These are phyloP conservation scores for Epicampocera succincta DNA, from an alignment of 2,888 invertebrate genomes.

Conservation along the genomic window DNA sequence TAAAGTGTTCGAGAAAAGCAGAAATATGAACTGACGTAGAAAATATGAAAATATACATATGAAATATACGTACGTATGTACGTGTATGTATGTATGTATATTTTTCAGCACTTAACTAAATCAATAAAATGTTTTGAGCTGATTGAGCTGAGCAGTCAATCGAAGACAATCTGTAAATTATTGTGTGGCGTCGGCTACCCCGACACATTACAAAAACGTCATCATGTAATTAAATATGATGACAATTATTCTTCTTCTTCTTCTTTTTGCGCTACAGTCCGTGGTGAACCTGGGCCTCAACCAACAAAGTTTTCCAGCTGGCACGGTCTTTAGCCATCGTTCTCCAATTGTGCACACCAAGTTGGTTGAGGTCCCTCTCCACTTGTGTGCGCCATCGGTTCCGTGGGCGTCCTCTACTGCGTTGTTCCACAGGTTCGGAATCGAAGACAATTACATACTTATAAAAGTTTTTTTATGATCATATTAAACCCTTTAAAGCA, in stretches of 20 bases:
- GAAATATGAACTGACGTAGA: background rate
- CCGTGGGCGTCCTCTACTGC: too few relatives aligned
- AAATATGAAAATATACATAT: slow-evolving; percentile 14
- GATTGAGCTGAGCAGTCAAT: slow-evolving; percentile 67
- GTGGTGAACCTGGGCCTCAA: too few relatives aligned
- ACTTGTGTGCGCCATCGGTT: too few relatives aligned
- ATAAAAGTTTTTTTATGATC: background rate
- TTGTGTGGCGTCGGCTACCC: slow-evolving; percentile 43
- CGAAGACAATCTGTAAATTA: slow-evolving; percentile 47
- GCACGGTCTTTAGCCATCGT: too few relatives aligned
- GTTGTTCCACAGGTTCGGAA: slow-evolving; percentile 31
- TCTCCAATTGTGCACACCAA: too few relatives aligned
- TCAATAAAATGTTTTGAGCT: slow-evolving; percentile 64
- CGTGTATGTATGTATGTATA: too few relatives aligned
- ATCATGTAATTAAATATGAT: slow-evolving; percentile 43
- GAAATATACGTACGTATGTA: too few relatives aligned
- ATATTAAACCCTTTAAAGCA: too few relatives aligned
- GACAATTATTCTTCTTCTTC: too few relatives aligned
- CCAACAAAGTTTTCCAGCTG: too few relatives aligned
- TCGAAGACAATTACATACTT: background rate
- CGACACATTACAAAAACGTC: slow-evolving; percentile 47
- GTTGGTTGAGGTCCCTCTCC: too few relatives aligned
- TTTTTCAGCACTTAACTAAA: slow-evolving; percentile 44
- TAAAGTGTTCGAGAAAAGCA: slow-evolving; percentile 10
- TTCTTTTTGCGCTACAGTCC: too few relatives aligned